Conservation (phyloP, 2,888 invertebrate genomes). For the Stegana nigrithorax region DNA sequence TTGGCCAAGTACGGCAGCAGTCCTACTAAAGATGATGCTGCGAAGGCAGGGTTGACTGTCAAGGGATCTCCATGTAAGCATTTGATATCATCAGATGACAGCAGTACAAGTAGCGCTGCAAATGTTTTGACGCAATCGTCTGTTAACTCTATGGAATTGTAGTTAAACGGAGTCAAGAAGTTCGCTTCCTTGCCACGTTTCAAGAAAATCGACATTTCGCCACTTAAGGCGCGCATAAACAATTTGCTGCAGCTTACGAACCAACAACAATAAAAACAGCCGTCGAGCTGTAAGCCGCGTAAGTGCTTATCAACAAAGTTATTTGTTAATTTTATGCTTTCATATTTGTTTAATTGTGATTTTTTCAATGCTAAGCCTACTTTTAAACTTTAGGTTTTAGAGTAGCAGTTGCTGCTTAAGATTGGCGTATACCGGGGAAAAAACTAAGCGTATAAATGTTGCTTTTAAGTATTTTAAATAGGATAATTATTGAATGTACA, state of each 20-base stretch:
- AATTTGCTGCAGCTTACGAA: conserved; percentile 66
- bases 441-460: too few relatives aligned
- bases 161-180: conserved; percentile 55
- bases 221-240: conserved; percentile 63
- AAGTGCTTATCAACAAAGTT: too few relatives aligned
- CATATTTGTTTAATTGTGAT: too few relatives aligned
- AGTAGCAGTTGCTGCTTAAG: too few relatives aligned
- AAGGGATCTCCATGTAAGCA: not conserved
- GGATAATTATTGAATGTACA: too few relatives aligned
- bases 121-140: conserved; percentile 42
- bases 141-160: conserved; percentile 36
- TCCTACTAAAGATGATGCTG: conserved; percentile 27
- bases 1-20: conserved; percentile 44
- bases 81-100: conserved; percentile 11
- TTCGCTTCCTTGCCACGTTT: conserved; percentile 68
- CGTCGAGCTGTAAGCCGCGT: conserved; percentile 30
- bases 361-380: too few relatives aligned
- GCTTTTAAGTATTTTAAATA: too few relatives aligned
- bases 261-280: conserved; percentile 25
- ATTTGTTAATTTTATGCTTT: conserved; percentile 14
- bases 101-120: not conserved
- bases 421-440: too few relatives aligned
- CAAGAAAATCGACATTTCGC: conserved; percentile 68
- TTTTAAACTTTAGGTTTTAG: too few relatives aligned
- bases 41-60: conserved; percentile 34